These are phyloP conservation scores for Spodoptera litura DNA, from an alignment of 1,140 invertebrate genomes.

Conservation along the genomic window DNA sequence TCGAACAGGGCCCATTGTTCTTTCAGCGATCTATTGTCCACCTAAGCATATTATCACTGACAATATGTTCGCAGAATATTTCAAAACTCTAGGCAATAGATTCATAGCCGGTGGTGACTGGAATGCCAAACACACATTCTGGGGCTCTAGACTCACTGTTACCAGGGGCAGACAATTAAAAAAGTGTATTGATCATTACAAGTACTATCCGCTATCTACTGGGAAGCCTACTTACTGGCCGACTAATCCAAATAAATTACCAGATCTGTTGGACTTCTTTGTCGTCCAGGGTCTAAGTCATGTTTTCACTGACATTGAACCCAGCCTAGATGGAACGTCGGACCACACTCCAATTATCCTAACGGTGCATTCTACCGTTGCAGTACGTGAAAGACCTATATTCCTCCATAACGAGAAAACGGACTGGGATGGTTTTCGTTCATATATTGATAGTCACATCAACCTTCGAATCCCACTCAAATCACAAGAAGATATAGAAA, in stretches of 20 bases:
- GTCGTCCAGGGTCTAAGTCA: conserved; percentile 26
- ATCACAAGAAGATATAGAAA: conserved; percentile 49
- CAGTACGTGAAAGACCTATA: conserved; percentile 5
- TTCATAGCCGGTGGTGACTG: conserved; percentile 49
- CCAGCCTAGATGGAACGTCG: conserved; percentile 44
- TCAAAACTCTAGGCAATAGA: conserved; percentile 33
- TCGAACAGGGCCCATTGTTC: neutral
- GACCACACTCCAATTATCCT: conserved; percentile 48
- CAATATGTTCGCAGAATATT: neutral
- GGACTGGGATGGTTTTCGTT: conserved; percentile 48
- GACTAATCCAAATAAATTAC: neutral
- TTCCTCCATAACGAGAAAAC: conserved; percentile 46
- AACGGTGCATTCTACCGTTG: conserved; percentile 36
- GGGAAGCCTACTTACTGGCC: conserved; percentile 14
- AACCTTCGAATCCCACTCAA: conserved; percentile 48
- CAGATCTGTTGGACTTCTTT: conserved; percentile 46
- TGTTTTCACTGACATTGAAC: conserved; percentile 36
- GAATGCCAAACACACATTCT: conserved; percentile 51
- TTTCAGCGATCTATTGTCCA: neutral
- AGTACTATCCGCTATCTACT: neutral
- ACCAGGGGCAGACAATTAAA: conserved; percentile 14
- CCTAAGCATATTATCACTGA: neutral
- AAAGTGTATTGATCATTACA: neutral
- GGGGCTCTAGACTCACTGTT: conserved; percentile 41
- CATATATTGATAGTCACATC: conserved; percentile 44